Evolutionary conservation across 2,113 vertebrate genomes (phyloP).

Genomic region (Chionomys nivalis): DNA sequence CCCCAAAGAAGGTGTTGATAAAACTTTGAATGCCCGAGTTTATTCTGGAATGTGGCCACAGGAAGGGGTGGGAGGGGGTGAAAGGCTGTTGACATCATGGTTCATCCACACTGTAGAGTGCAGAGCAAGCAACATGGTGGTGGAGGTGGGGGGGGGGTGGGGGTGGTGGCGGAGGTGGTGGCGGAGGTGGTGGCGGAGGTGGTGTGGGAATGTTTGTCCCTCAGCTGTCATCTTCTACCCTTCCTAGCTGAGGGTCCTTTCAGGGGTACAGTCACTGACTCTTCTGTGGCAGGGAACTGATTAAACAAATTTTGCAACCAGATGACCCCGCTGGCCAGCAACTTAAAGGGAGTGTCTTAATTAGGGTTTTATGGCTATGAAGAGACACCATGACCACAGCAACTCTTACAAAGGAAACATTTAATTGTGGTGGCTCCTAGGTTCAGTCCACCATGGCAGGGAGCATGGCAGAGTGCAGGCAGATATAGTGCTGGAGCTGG

Average conservation of each 20-base stretch:
- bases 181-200: too few relatives aligned
- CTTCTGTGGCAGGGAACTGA: too few relatives aligned
- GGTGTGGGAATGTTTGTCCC: neutral
- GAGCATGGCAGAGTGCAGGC: too few relatives aligned
- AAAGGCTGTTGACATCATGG: too few relatives aligned
- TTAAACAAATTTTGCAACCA: too few relatives aligned
- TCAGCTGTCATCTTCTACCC: neutral
- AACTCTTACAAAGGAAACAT: too few relatives aligned
- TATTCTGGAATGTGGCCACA: neutral
- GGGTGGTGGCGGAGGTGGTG: too few relatives aligned
- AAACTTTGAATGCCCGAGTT: neutral
- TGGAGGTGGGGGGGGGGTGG: too few relatives aligned
- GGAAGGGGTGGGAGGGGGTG: neutral
- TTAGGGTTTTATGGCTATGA: neutral
- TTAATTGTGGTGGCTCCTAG: too few relatives aligned
- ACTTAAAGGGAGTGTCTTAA: neutral
- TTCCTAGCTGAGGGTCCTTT: neutral
- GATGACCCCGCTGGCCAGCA: neutral
- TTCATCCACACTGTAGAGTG: neutral
- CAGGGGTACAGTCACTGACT: too few relatives aligned
- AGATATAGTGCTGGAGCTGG: too few relatives aligned
- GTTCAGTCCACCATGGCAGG: too few relatives aligned
- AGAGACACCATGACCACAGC: neutral
- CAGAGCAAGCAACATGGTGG: neutral
- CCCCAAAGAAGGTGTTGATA: neutral